Conservation (phyloP, 2,888 invertebrate species). For the Noctua fimbriata region DNA sequence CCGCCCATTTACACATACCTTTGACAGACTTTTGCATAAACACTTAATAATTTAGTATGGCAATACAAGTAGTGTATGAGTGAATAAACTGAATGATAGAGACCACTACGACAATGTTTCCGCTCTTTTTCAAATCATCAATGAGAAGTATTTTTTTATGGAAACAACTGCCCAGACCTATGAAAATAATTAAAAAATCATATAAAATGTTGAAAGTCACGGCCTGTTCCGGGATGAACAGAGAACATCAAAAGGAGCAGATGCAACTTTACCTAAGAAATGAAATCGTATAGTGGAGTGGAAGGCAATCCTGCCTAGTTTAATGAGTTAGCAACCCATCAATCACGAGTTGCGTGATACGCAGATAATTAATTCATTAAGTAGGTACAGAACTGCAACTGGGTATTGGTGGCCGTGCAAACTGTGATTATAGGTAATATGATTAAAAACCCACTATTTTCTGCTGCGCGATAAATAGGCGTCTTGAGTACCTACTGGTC, state of each 20-base stretch:
- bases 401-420: not conserved
- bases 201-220: not conserved
- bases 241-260: not conserved
- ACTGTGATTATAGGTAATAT: not conserved
- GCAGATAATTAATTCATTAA: not conserved
- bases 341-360: not conserved
- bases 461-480: not conserved
- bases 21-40: not conserved
- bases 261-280: not conserved
- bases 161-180: not conserved
- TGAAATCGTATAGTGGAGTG: not conserved
- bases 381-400: not conserved
- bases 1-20: not conserved
- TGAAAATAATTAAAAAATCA: not conserved
- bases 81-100: not conserved
- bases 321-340: conserved; percentile 2
- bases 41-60: not conserved
- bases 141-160: not conserved
- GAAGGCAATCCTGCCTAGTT: not conserved
- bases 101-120: not conserved
- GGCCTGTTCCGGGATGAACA: not conserved
- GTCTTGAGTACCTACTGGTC: no score
- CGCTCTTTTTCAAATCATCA: conserved; percentile 14
- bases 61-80: conserved; percentile 7
- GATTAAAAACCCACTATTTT: not conserved